These are phyloP conservation scores for Drosophila tani DNA, from an alignment of 1,140 invertebrate species.

Conservation along the genomic window DNA sequence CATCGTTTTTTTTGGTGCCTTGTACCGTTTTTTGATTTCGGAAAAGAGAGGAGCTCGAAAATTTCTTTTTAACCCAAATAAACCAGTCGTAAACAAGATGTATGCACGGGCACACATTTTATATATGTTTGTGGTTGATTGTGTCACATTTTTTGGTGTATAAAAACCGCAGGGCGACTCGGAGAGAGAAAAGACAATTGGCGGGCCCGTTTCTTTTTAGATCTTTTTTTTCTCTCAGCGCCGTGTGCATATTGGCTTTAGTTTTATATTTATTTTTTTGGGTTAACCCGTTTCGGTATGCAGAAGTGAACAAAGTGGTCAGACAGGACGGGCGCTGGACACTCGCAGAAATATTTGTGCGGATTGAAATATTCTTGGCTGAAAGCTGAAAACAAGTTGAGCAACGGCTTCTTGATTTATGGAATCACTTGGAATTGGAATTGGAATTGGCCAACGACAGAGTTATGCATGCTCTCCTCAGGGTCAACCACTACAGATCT, in stretches of 20 bases:
- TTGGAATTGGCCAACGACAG: constrained; percentile 43
- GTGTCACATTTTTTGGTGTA: constrained; percentile 8
- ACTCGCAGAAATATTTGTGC: constrained; percentile 46
- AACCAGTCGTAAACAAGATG: constrained; percentile 71
- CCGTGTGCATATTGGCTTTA: constrained; percentile 22
- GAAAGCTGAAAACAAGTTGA: constrained; percentile 54
- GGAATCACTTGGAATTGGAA: constrained; percentile 40
- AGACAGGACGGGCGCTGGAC: constrained; percentile 47
- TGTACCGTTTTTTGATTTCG: constrained; percentile 57
- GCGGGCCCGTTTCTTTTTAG: constrained; percentile 31
- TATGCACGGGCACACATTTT: not conserved
- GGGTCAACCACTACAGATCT: constrained; percentile 32
- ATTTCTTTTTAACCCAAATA: constrained; percentile 83
- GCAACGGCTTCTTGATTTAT: constrained; percentile 77
- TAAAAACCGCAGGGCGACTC: not conserved
- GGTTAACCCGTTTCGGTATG: constrained; percentile 66
- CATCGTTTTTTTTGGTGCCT: constrained; percentile 49
- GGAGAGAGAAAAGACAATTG: constrained; percentile 28
- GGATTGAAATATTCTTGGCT: constrained; percentile 43
- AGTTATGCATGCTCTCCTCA: constrained; percentile 42
- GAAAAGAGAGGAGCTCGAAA: constrained; percentile 17
- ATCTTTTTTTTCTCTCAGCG: constrained; percentile 27
- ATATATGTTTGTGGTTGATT: constrained; percentile 24
- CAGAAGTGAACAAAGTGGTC: constrained; percentile 56
- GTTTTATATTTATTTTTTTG: constrained; percentile 59